Evolutionary conservation across 2,113 vertebrate species (phyloP).

Genomic region (Shinisaurus crocodilurus): DNA sequence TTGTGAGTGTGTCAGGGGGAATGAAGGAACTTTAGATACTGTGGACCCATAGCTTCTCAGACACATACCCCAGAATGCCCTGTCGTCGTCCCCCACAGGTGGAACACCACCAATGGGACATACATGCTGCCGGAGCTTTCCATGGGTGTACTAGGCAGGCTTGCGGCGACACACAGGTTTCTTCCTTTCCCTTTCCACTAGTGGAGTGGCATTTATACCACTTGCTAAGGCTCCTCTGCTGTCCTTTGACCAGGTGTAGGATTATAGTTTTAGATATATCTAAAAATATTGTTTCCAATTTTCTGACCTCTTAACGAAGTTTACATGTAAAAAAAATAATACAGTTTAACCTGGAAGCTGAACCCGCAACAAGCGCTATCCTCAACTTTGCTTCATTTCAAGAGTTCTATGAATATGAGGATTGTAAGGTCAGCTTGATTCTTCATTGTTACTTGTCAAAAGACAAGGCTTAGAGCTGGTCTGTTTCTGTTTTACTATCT

Average conservation of each 20-base stretch:
- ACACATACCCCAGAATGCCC: neutral
- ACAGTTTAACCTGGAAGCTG: neutral
- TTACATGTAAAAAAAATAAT: neutral
- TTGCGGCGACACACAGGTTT: too few species aligned
- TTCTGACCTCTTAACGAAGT: neutral
- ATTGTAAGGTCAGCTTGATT: neutral
- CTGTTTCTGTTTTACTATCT: neutral
- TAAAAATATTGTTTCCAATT: neutral
- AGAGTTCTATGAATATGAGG: too few species aligned
- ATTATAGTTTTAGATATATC: neutral
- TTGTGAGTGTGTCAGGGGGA: neutral
- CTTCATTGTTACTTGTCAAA: neutral
- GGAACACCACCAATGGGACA: neutral
- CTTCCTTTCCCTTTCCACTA: too few species aligned
- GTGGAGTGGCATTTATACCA: neutral
- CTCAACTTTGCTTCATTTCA: neutral
- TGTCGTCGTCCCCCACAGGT: neutral
- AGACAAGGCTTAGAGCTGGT: neutral
- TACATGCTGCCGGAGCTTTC: neutral
- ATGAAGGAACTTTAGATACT: neutral
- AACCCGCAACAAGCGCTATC: neutral
- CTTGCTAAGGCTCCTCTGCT: neutral
- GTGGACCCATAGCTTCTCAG: neutral
- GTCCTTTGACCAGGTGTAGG: neutral
- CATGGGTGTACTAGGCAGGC: neutral